phyloP scores from a whole-genome alignment of 2,888 invertebrate species.

The Agriopis aurantiaria region DNA sequence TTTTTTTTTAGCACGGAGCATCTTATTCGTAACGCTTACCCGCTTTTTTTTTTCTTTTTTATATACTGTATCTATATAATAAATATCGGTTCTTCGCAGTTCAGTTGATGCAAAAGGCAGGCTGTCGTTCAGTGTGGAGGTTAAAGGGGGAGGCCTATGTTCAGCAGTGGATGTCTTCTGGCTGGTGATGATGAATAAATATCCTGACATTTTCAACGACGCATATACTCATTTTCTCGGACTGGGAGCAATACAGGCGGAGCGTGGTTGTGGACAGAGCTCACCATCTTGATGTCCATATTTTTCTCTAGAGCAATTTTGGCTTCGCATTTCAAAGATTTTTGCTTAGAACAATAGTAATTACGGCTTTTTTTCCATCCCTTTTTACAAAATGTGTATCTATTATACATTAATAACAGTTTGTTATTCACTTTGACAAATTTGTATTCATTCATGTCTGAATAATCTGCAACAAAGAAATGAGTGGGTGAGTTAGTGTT shows the following conservation, averaged over 20 bases:
- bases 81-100: too few species aligned
- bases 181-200: too few species aligned
- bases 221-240: not conserved
- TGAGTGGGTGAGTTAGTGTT: not conserved
- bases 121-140: too few species aligned
- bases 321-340: slow-evolving; percentile 42
- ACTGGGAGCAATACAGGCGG: slow-evolving; percentile 20
- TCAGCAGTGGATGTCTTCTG: too few species aligned
- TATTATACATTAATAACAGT: slow-evolving; percentile 39
- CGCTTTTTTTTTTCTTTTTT: too few species aligned
- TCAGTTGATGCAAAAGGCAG: too few species aligned
- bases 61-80: too few species aligned
- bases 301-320: slow-evolving; percentile 39
- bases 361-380: slow-evolving; percentile 26
- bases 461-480: slow-evolving; percentile 10
- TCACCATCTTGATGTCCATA: slow-evolving; percentile 16
- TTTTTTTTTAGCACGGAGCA: too few species aligned
- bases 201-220: too few species aligned
- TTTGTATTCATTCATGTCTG: slow-evolving; percentile 12
- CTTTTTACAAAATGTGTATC: slow-evolving; percentile 43
- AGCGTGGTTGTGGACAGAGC: slow-evolving; percentile 34
- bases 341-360: slow-evolving; percentile 45
- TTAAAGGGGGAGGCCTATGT: too few species aligned
- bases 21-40: too few species aligned
- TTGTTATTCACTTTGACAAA: slow-evolving; percentile 13